A percentile compares a stretch with the other conserved stretches of the same genome.
Conservation (phyloP, 2,888 invertebrate species). For the Elaeidobius kamerunicus region DNA sequence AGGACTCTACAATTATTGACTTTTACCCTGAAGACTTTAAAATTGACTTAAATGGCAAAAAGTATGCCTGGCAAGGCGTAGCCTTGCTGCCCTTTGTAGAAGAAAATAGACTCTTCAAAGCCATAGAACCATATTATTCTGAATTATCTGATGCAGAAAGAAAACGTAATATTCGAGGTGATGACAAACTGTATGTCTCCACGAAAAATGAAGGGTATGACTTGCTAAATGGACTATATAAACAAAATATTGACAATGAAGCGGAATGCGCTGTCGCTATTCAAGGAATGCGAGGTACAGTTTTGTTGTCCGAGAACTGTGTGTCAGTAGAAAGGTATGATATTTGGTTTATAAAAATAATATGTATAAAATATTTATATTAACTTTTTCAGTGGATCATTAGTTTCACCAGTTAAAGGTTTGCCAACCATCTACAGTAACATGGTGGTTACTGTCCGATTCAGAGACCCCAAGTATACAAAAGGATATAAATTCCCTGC, state of each 20-base stretch:
- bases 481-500: slow-evolving; percentile 78
- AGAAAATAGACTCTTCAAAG: slow-evolving; percentile 81
- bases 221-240: slow-evolving; percentile 68
- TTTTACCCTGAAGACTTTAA: slow-evolving; percentile 98
- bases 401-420: slow-evolving; percentile 70
- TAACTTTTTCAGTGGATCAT: slow-evolving; percentile 49
- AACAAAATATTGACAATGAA: slow-evolving; percentile 52
- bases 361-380: no score
- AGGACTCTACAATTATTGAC: slow-evolving; percentile 93
- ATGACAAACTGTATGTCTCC: slow-evolving; percentile 86
- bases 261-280: slow-evolving; percentile 62
- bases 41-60: slow-evolving; percentile 98
- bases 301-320: slow-evolving; percentile 70
- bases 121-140: slow-evolving; percentile 76
- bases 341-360: no score
- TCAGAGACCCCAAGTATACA: slow-evolving; percentile 74
- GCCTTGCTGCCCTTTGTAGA: slow-evolving; percentile 98
- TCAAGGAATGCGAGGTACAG: slow-evolving; percentile 81
- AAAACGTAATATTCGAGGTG: slow-evolving; percentile 82
- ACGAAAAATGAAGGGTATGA: slow-evolving; percentile 67
- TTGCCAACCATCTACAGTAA: slow-evolving; percentile 61
- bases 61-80: slow-evolving; percentile 99
- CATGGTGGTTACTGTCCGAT: slow-evolving; percentile 65
- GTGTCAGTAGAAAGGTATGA: slow-evolving; percentile 66
- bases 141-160: slow-evolving; percentile 81